Evolutionary conservation across 2,797 vertebrate genomes (phyloP), one percentile per base, ranked within the genome.

Genomic region (Meriones psammophilus): DNA sequence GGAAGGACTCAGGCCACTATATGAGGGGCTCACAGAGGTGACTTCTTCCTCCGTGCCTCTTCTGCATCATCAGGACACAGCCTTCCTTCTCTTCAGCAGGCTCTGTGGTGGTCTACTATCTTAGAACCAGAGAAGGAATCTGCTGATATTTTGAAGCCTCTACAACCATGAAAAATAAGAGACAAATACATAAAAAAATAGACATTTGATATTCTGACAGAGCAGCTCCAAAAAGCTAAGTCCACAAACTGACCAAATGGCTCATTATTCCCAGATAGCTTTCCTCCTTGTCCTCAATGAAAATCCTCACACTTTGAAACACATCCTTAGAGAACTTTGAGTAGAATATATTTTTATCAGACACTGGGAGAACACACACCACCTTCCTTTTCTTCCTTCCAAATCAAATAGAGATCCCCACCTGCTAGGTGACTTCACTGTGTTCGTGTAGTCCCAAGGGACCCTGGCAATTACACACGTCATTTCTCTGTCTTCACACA

Each of bases 201-300:
- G n/a, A 68, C 33, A 8, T 20, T 36, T 30, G 10, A 5, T 17
- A n/a, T 71, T 88, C 6, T 30, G 46, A 36, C 66, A 62, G 1
- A 68, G n/a, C 7, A 62, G 14, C 30, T 66, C n/a, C 64, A 9
- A 71, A 92, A 8, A 71, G 8, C 28, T 58, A 88, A 36, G 1
- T 90, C 42, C 39, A 68, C 91, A 97, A 93, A 88, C 86, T 77
- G 88, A 1, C 77, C 22, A 87, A 50, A 54, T 42, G 91, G 4
- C 4, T 93, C 26, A 36, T 15, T 80, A 39, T 91, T 88, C 50
- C 46, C 58, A 36, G 81, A 20, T 0, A 22, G 77, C 46, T 20
- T 60, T 92, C 33, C 79, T 90, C 33, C 84, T 89, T 76, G 80
- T 66, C 50, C n/a, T 60, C 77, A 66, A 12, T 71, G 84, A 88